These are phyloP conservation scores for Apis dorsata DNA, from an alignment of 1,140 invertebrate genomes.

Conservation along the genomic window DNA sequence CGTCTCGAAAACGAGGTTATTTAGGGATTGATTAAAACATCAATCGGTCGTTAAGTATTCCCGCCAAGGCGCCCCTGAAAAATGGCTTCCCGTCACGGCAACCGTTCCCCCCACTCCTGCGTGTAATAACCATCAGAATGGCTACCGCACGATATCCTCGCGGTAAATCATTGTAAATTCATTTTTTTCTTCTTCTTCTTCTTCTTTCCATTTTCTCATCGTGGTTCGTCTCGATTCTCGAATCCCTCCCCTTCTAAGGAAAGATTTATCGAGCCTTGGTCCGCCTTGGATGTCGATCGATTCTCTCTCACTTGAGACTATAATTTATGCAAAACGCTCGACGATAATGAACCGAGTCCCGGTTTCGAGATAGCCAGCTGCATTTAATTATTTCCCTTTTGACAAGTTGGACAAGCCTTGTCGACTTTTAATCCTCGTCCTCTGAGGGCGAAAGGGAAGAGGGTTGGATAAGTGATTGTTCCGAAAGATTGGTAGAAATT, in stretches of 20 bases:
- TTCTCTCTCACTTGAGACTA: neutral
- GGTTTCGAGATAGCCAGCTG: neutral
- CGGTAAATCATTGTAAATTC: conserved; percentile 75
- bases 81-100: conserved; percentile 72
- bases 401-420: conserved; percentile 14
- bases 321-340: conserved; percentile 51
- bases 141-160: conserved; percentile 66
- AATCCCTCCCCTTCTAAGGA: neutral
- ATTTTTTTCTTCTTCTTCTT: conserved; percentile 56
- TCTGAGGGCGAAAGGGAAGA: neutral
- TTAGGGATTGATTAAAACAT: conserved; percentile 75
- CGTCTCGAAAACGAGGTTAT: conserved; percentile 47
- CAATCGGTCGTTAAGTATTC: conserved; percentile 69
- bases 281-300: neutral
- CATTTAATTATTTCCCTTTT: conserved; percentile 12
- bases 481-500: neutral
- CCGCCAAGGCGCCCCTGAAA: conserved; percentile 67
- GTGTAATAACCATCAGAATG: conserved; percentile 66
- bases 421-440: neutral
- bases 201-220: neutral
- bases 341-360: conserved; percentile 27
- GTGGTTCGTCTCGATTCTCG: conserved; percentile 8
- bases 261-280: neutral
- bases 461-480: neutral
- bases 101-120: conserved; percentile 32